phyloP scores from a whole-genome alignment of 2,888 invertebrate species.

The Eupithecia insigniata region DNA sequence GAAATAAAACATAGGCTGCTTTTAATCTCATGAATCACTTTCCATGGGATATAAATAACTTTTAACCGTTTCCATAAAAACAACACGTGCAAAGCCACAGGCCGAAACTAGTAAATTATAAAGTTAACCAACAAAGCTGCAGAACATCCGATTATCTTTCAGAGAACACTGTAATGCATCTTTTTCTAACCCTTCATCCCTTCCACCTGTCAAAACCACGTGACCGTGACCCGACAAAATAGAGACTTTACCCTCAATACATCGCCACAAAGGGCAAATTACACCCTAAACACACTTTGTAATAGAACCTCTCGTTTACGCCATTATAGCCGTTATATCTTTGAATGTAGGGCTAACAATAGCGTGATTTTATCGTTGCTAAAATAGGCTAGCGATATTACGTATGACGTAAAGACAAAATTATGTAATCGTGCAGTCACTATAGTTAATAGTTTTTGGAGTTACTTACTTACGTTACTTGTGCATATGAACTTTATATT shows the following conservation, averaged over 20 bases:
- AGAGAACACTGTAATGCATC: background rate
- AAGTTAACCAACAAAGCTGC: background rate
- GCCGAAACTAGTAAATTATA: background rate
- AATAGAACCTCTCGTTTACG: slow-evolving; percentile 25
- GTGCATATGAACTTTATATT: too few species aligned
- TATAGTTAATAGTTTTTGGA: background rate
- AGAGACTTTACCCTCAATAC: slow-evolving; percentile 42
- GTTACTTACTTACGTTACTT: too few species aligned
- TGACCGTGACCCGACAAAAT: slow-evolving; percentile 48
- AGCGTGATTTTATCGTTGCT: slow-evolving; percentile 21
- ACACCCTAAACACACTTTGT: slow-evolving; percentile 47
- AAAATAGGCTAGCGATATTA: slow-evolving; percentile 17
- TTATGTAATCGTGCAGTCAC: slow-evolving; percentile 5
- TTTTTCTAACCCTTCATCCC: slow-evolving; percentile 22
- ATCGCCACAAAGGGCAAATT: slow-evolving; percentile 53
- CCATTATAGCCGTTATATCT: slow-evolving; percentile 28
- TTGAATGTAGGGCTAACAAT: slow-evolving; percentile 19
- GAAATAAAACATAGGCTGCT: background rate
- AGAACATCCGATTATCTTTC: background rate
- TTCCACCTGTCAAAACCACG: slow-evolving; percentile 36
- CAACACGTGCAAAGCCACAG: background rate
- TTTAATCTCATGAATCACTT: background rate
- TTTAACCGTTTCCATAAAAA: background rate
- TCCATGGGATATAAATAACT: background rate
- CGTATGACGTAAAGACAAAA: slow-evolving; percentile 12